Evolutionary conservation across 2,797 vertebrate species (phyloP), one percentile per base, ranked within the genome.

Genomic region (Coluber constrictor): DNA sequence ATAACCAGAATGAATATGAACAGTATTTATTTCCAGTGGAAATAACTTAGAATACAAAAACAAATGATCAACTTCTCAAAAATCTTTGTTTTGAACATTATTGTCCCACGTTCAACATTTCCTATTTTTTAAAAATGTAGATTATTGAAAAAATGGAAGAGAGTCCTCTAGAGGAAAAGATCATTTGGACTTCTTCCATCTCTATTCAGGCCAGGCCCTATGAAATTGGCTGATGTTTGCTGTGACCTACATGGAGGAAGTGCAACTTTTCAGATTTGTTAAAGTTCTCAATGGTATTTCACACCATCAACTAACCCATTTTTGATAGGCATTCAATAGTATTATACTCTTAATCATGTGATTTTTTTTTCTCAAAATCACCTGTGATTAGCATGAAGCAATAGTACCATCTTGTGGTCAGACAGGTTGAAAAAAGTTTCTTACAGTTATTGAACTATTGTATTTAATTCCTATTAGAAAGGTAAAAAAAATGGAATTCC

Each of bases 361-460:
- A 83, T 47, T 47, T 25, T 11, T 11, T 25, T 11, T 83, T 5
- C 37, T 83, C 74, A 83, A 83, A 25, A 47, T 90, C n/a, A 59
- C 89, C 47, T 90, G 27, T 29, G 90, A 90, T 94, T 94, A 93
- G 12, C 87, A 92, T 95, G 95, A 94, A 93, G 47, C 95, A 96
- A 95, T 57, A 96, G 91, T 94, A 96, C 96, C 96, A 97, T 74
- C 95, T 95, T 94, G 95, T 96, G 94, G 96, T 92, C 93, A 95
- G 43, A 92, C 55, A 92, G 89, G 93, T 92, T 95, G 95, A 95
- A 91, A 0, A 59, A 54, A 54, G 13, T 32, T 0, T 37, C 55
- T 56, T 74, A 74, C 70, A 74, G 32, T 74, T 74, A 37, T 74
- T 66, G 89, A 96, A 55, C 47, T 51, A 55, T 0, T 7, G 18